Evolutionary conservation across 2,888 invertebrate species (phyloP).

Genomic region (Drosophila falleni): DNA sequence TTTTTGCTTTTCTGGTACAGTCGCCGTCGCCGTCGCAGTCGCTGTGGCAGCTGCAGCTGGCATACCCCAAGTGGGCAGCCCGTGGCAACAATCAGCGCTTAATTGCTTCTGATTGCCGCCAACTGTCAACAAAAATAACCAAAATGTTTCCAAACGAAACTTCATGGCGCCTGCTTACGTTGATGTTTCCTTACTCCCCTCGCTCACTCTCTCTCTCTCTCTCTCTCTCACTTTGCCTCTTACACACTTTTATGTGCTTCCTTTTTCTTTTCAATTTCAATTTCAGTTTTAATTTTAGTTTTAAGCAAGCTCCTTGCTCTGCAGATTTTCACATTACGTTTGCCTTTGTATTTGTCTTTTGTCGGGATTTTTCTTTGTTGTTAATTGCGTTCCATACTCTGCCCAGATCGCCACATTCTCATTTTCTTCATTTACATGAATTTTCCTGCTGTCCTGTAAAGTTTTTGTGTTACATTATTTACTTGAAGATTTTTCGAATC

Average conservation of each 20-base stretch:
- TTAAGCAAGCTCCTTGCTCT: slow-evolving; percentile 17
- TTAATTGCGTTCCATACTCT: slow-evolving; percentile 53
- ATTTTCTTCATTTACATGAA: slow-evolving; percentile 43
- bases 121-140: slow-evolving; percentile 83
- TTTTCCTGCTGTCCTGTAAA: slow-evolving; percentile 39
- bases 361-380: slow-evolving; percentile 40
- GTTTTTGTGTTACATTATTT: slow-evolving; percentile 53
- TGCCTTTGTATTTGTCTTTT: slow-evolving; percentile 44
- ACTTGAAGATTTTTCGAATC: slow-evolving; percentile 56
- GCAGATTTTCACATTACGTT: slow-evolving; percentile 57
- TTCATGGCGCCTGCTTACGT: slow-evolving; percentile 66
- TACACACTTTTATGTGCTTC: slow-evolving; percentile 10
- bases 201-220: neutral
- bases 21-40: slow-evolving; percentile 14
- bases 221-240: neutral
- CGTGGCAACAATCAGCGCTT: slow-evolving; percentile 63
- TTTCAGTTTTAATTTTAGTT: slow-evolving; percentile 53
- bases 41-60: slow-evolving; percentile 39
- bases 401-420: slow-evolving; percentile 56
- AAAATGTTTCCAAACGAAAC: slow-evolving; percentile 78
- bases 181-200: slow-evolving; percentile 9
- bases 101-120: slow-evolving; percentile 76
- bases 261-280: slow-evolving; percentile 16
- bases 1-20: slow-evolving; percentile 48
- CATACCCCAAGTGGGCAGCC: slow-evolving; percentile 52